phyloP scores from a whole-genome alignment of 2,113 vertebrate genomes.

The Xenopus laevis region DNA sequence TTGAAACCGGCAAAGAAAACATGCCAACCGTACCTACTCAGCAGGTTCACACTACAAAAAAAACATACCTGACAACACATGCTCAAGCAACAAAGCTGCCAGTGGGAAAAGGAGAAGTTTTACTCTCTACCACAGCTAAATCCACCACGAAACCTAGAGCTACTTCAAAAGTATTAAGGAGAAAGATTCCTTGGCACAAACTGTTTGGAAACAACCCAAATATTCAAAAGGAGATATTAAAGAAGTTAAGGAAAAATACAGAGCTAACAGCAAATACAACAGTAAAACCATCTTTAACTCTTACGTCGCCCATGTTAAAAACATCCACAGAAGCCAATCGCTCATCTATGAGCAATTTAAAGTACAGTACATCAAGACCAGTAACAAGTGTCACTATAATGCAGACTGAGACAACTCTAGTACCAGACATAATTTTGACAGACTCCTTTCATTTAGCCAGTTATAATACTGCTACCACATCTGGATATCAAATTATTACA shows the following conservation, averaged over 20 bases:
- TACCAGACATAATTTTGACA: not conserved
- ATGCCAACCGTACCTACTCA: not conserved
- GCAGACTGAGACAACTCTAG: not conserved
- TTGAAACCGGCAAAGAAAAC: not conserved
- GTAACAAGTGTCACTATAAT: not conserved
- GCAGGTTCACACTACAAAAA: not conserved
- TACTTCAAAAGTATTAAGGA: conserved; percentile 56
- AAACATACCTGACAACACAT: not conserved
- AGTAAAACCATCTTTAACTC: conserved; percentile 22
- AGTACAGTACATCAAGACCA: not conserved
- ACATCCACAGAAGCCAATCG: not conserved
- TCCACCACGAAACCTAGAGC: conserved; percentile 19
- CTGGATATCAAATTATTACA: not conserved
- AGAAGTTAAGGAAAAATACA: conserved; percentile 51
- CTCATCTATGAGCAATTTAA: not conserved
- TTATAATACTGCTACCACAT: not conserved
- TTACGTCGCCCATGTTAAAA: not conserved
- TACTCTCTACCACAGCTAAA: not conserved
- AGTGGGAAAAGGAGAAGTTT: not conserved
- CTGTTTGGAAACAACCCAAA: conserved; percentile 53
- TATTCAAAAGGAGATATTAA: conserved; percentile 54
- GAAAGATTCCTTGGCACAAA: conserved; percentile 62
- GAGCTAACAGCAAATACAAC: conserved; percentile 34
- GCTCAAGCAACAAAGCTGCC: not conserved
- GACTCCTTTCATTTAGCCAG: not conserved